Evolutionary conservation across 2,113 vertebrate genomes (phyloP).

Genomic region (Typhlomys cinereus): DNA sequence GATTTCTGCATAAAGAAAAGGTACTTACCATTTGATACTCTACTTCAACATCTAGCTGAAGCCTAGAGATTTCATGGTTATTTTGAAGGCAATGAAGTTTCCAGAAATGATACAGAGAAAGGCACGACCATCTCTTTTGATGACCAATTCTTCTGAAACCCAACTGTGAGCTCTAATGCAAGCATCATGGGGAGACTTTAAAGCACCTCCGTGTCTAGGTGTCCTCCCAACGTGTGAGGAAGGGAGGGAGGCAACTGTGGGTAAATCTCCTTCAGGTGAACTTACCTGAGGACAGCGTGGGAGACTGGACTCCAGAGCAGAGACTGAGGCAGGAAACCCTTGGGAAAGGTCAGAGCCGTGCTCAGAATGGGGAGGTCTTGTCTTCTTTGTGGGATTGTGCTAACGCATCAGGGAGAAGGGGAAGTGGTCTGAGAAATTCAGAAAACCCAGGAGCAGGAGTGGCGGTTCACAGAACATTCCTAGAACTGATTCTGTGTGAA

Average conservation of each 20-base stretch:
- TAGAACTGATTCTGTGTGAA: not conserved
- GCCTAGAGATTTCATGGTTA: not conserved
- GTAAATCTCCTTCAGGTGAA: not conserved
- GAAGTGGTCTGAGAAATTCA: not conserved
- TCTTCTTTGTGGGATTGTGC: not conserved
- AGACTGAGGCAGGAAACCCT: too few relatives aligned
- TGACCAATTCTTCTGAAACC: not conserved
- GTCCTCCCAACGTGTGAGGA: not conserved
- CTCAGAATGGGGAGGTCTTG: not conserved
- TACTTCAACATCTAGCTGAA: constrained; percentile 33
- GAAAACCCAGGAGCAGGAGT: not conserved
- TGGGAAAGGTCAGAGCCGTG: not conserved
- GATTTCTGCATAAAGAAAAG: constrained; percentile 1
- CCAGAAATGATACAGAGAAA: not conserved
- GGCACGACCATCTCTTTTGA: not conserved
- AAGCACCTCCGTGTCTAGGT: not conserved
- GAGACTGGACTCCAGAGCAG: not conserved
- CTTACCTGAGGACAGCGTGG: not conserved
- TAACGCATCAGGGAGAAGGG: not conserved
- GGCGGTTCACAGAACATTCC: not conserved
- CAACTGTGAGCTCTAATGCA: not conserved
- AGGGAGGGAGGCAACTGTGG: not conserved
- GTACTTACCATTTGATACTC: not conserved
- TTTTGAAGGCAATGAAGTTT: not conserved
- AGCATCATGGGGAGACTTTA: not conserved